These are phyloP conservation scores for Enteromius mattozi DNA, from an alignment of 2,797 vertebrate genomes.

Conservation along the genomic window DNA sequence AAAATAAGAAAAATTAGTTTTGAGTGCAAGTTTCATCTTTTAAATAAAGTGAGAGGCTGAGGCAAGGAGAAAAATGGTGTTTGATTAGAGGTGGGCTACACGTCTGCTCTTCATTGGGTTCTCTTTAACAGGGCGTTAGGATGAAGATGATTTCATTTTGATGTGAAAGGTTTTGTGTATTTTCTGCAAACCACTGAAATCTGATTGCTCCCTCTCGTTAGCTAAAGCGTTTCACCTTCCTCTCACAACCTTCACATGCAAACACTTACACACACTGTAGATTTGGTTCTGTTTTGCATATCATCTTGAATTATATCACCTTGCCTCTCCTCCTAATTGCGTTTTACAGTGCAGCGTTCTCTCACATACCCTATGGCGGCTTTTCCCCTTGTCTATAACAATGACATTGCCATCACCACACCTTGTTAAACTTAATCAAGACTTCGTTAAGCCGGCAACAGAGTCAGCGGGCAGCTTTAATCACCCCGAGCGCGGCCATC, in stretches of 20 bases:
- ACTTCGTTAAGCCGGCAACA: conserved; percentile 48
- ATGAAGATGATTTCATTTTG: conserved; percentile 29
- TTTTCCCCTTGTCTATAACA: conserved; percentile 36
- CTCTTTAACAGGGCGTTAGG: conserved; percentile 13
- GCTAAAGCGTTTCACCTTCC: conserved; percentile 43
- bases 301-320: conserved; percentile 25
- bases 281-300: conserved; percentile 15
- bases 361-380: conserved; percentile 6
- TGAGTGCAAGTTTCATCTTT: not conserved
- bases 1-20: not conserved
- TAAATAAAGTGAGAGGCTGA: not conserved
- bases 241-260: not conserved
- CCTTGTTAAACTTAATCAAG: conserved; percentile 57
- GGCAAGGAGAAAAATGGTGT: not conserved
- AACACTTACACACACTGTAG: not conserved
- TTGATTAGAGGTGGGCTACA: not conserved
- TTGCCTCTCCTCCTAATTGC: conserved; percentile 9
- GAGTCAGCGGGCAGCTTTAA: conserved; percentile 47
- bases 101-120: not conserved
- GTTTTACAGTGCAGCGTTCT: not conserved
- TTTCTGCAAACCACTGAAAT: conserved; percentile 28
- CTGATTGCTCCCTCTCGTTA: conserved; percentile 50
- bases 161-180: conserved; percentile 27
- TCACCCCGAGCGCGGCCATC: conserved; percentile 26
- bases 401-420: conserved; percentile 37